Percentiles rank a stretch among this genome's conserved stretches.
Conservation (phyloP, 1,140 invertebrate species). For the Chironomus striatipennis region DNA sequence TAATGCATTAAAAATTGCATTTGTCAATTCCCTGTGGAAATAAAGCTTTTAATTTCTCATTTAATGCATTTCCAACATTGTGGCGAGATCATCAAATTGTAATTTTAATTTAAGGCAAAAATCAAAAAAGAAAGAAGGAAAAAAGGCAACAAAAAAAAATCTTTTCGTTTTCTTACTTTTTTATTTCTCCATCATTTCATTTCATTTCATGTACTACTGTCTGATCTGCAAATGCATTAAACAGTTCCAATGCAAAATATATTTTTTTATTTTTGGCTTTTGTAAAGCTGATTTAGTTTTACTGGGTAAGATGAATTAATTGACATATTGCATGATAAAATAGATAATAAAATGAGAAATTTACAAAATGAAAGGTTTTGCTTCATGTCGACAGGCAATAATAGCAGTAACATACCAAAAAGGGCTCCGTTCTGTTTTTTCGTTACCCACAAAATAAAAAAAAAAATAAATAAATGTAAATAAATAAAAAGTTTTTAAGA, state of each 20-base stretch:
- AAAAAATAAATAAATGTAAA: not conserved
- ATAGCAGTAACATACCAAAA: not conserved
- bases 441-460: not conserved
- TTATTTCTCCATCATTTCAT: too few species aligned
- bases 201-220: too few species aligned
- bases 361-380: not conserved
- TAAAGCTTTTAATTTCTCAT: not conserved
- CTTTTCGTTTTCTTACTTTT: too few species aligned
- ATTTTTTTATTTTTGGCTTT: too few species aligned
- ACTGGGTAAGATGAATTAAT: slow-evolving; percentile 19
- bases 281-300: not conserved
- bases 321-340: slow-evolving; percentile 23
- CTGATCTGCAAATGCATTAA: not conserved
- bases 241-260: not conserved
- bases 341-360: slow-evolving; percentile 19
- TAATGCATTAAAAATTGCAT: too few species aligned
- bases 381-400: slow-evolving; percentile 17
- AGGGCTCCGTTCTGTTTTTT: not conserved
- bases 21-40: too few species aligned
- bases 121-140: not conserved
- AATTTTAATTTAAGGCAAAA: not conserved
- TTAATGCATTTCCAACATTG: not conserved
- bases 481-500: not conserved
- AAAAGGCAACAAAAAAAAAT: too few species aligned
- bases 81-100: not conserved